phyloP scores from a whole-genome alignment of 2,888 invertebrate genomes.

The Hydrotaea diabolus region DNA sequence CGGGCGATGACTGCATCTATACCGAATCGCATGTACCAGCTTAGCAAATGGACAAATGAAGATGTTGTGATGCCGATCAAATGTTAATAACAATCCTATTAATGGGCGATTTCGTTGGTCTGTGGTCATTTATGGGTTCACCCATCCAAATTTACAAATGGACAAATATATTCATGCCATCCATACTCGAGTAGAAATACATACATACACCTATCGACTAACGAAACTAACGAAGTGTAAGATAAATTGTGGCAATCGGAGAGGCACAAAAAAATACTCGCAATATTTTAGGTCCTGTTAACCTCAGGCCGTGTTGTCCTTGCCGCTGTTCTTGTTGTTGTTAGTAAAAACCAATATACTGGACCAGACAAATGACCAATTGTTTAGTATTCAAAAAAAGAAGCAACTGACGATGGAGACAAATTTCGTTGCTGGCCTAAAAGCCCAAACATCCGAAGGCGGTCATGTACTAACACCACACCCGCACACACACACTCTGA shows the following conservation, averaged over 20 bases:
- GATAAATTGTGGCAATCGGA: conserved; percentile 7
- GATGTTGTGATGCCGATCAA: conserved; percentile 56
- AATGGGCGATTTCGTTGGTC: conserved; percentile 11
- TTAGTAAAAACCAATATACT: conserved; percentile 1
- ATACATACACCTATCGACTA: conserved; percentile 8
- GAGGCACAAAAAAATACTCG: conserved; percentile 6
- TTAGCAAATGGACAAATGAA: background rate
- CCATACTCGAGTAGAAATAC: background rate
- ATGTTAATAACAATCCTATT: conserved; percentile 69
- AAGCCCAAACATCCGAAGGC: conserved; percentile 20
- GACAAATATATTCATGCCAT: too few relatives aligned
- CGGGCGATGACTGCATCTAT: background rate
- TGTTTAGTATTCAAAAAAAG: conserved; percentile 5
- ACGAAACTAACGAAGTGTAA: conserved; percentile 32
- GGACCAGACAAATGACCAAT: background rate
- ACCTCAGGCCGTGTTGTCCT: conserved; percentile 1
- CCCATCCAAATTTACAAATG: background rate
- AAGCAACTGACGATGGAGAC: conserved; percentile 3
- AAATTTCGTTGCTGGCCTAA: conserved; percentile 12
- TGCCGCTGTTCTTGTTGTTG: background rate
- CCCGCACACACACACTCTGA: too few relatives aligned
- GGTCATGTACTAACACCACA: conserved; percentile 7
- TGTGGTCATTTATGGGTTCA: background rate
- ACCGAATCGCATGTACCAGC: background rate
- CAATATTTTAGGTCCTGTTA: background rate